These are phyloP conservation scores for Lithobates pipiens DNA, from an alignment of 2,797 vertebrate species.

Conservation along the genomic window DNA sequence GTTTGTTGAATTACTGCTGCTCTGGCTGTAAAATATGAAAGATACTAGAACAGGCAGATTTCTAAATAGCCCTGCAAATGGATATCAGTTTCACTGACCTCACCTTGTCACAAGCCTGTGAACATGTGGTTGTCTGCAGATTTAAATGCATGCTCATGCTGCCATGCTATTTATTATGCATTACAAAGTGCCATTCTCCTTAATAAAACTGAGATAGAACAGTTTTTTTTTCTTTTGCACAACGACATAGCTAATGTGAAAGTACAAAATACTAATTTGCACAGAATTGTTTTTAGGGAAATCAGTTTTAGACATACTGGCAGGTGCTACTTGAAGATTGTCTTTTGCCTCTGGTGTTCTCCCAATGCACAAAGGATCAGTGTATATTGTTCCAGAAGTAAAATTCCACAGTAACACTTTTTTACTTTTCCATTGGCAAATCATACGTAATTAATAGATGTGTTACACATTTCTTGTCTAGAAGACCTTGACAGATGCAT, in stretches of 20 bases:
- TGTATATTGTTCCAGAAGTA: conserved; percentile 13
- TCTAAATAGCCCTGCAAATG: conserved; percentile 39
- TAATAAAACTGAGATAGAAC: not conserved
- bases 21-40: conserved; percentile 32
- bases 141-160: conserved; percentile 15
- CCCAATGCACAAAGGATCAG: conserved; percentile 15
- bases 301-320: conserved; percentile 38
- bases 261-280: conserved; percentile 33
- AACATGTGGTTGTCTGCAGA: conserved; percentile 27
- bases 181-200: conserved; percentile 37
- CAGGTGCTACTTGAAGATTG: conserved; percentile 37
- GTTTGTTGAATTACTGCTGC: conserved; percentile 26
- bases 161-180: conserved; percentile 19
- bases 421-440: no score
- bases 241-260: conserved; percentile 15
- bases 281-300: conserved; percentile 45
- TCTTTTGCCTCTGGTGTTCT: no score
- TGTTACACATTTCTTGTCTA: no score
- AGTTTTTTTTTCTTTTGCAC: not conserved
- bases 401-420: not conserved
- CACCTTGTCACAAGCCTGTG: conserved; percentile 43
- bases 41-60: conserved; percentile 10
- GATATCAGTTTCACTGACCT: conserved; percentile 35
- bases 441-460: not conserved
- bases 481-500: not conserved